These are phyloP conservation scores for Drosophila fulvimacula DNA, from an alignment of 2,888 invertebrate genomes.

Conservation along the genomic window DNA sequence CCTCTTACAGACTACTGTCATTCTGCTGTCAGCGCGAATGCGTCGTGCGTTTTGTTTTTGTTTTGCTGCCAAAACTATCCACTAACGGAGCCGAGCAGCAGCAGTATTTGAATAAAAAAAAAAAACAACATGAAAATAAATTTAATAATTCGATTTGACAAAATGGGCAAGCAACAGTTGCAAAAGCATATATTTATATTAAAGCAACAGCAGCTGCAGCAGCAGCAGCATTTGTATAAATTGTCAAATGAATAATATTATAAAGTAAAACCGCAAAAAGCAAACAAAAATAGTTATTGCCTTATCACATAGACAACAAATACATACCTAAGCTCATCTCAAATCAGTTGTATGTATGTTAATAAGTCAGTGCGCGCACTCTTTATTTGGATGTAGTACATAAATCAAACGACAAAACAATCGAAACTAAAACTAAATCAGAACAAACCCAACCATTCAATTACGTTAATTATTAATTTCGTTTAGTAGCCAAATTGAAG, in stretches of 20 bases:
- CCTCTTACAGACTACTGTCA: slow-evolving; percentile 27
- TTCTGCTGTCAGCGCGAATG: slow-evolving; percentile 28
- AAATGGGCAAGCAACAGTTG: slow-evolving; percentile 49
- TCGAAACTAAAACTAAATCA: slow-evolving; percentile 27
- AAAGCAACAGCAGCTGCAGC: slow-evolving; percentile 9
- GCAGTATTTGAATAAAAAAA: not conserved
- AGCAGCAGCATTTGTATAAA: slow-evolving; percentile 27
- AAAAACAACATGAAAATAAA: slow-evolving; percentile 15
- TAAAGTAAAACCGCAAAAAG: slow-evolving; percentile 9
- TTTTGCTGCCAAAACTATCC: slow-evolving; percentile 59
- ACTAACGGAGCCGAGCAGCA: not conserved
- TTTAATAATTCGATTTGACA: slow-evolving; percentile 13
- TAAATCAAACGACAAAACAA: slow-evolving; percentile 20
- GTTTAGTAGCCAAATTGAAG: slow-evolving; percentile 46
- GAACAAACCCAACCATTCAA: slow-evolving; percentile 34
- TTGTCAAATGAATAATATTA: slow-evolving; percentile 29
- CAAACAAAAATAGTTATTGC: slow-evolving; percentile 27
- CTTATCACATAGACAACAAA: slow-evolving; percentile 16
- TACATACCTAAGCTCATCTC: slow-evolving; percentile 21
- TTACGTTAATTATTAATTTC: slow-evolving; percentile 34
- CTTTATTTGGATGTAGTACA: slow-evolving; percentile 25
- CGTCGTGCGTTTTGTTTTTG: slow-evolving; percentile 62
- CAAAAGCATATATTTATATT: slow-evolving; percentile 8
- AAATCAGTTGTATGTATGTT: slow-evolving; percentile 42
- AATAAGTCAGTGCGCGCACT: slow-evolving; percentile 36